Evolutionary conservation across 2,888 invertebrate species (phyloP), one percentile per base, ranked within the genome.

Genomic region (Thysanoteuthis rhombus): DNA sequence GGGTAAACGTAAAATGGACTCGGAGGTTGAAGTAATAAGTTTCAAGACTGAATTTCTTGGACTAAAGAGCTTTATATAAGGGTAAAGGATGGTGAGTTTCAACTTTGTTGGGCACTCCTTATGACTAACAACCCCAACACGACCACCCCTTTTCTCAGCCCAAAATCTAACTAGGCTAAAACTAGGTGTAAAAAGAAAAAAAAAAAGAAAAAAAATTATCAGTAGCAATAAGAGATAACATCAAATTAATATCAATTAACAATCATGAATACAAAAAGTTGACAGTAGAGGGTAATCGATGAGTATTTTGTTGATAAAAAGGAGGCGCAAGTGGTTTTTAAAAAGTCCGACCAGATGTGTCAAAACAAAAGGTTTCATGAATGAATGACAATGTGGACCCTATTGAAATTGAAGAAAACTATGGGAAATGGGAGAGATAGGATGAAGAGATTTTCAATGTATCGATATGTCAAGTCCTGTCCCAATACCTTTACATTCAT

Each of bases 391-490:
- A n/a, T n/a, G n/a, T n/a, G n/a, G 75, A 75, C 75, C 75, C 75
- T 75, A 75, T 75, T n/a, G 75, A 75, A 75, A 75, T n/a, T n/a
- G n/a, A 75, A n/a, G 75, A 16, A 75, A 75, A 8, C n/a, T 22
- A n/a, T 75, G 3, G 75, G n/a, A 75, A n/a, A 75, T 10, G n/a
- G 75, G n/a, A 75, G n/a, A n/a, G 75, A n/a, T 16, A 75, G n/a
- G 5, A 75, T 25, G 58, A 52, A 42, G 52, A 1, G 75, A n/a
- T n/a, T n/a, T 52, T 75, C n/a, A 75, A 75, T 75, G 75, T 22
- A 75, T 75, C 75, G 75, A 75, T n/a, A 75, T 75, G 75, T 75
- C n/a, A 75, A 75, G 75, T 75, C n/a, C n/a, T 75, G n/a, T 75
- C 75, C 75, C 75, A 75, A n/a, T 75, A 75, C 32, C 12, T 75